Evolutionary conservation across 2,888 invertebrate species (phyloP).

Genomic region (Leptinotarsa tumamoca): DNA sequence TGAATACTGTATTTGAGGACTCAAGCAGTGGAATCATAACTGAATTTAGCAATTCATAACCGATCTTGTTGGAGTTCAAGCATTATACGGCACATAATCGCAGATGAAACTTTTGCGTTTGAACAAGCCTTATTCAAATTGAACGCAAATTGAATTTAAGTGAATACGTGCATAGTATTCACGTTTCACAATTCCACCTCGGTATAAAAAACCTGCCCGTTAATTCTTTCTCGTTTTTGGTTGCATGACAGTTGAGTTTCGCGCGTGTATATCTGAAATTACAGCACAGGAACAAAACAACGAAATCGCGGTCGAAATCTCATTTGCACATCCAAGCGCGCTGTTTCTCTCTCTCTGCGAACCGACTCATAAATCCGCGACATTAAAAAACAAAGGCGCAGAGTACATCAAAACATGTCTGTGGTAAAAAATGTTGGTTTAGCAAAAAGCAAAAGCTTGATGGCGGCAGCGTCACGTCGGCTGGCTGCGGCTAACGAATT

Average conservation of each 20-base stretch:
- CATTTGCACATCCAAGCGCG: constrained; percentile 61
- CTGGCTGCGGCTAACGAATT: constrained; percentile 66
- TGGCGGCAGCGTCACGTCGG: constrained; percentile 66
- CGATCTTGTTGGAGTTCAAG: too few species aligned
- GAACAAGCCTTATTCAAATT: too few species aligned
- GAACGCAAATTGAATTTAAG: too few species aligned
- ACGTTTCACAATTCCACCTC: constrained; percentile 21
- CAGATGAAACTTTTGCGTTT: too few species aligned
- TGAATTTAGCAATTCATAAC: too few species aligned
- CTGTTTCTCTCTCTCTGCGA: constrained; percentile 52
- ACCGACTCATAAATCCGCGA: constrained; percentile 61
- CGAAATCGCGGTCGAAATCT: constrained; percentile 59
- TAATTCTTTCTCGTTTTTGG: constrained; percentile 33
- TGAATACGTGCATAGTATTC: not conserved
- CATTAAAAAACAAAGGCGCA: constrained; percentile 63
- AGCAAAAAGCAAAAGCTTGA: constrained; percentile 62
- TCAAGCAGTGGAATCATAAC: too few species aligned
- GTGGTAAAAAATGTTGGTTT: constrained; percentile 62
- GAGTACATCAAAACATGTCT: constrained; percentile 65
- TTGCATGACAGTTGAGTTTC: constrained; percentile 41
- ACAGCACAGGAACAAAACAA: constrained; percentile 47
- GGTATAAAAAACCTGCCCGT: constrained; percentile 25
- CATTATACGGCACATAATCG: too few species aligned
- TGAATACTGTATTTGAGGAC: too few species aligned
- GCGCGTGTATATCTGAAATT: constrained; percentile 44